phyloP scores from a whole-genome alignment of 2,888 invertebrate species.

The Mesoligia furuncula region DNA sequence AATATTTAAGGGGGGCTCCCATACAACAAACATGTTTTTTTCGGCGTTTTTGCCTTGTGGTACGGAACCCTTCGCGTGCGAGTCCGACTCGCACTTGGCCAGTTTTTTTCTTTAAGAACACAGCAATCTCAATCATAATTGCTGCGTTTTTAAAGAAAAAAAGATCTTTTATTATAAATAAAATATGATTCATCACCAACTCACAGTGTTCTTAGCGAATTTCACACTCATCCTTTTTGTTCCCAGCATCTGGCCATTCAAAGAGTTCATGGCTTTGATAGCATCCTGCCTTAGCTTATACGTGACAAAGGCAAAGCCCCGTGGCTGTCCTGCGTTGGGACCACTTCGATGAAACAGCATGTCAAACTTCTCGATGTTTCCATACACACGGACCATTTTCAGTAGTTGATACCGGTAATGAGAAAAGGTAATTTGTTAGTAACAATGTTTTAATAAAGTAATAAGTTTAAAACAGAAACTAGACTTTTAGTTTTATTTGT shows the following conservation, averaged over 20 bases:
- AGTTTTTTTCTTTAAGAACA: not conserved
- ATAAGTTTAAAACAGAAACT: not conserved
- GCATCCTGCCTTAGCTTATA: conserved; percentile 93
- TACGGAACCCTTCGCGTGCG: too few relatives aligned
- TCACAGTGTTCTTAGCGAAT: conserved; percentile 93
- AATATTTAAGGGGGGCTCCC: too few relatives aligned
- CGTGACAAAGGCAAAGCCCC: conserved; percentile 98
- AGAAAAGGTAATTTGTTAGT: conserved; percentile 83
- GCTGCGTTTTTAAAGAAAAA: too few relatives aligned
- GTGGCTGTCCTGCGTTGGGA: conserved; percentile 96
- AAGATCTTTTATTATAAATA: not conserved
- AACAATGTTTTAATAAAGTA: conserved; percentile 34
- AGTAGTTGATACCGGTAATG: conserved; percentile 97
- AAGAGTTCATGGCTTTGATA: conserved; percentile 92
- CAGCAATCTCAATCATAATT: too few relatives aligned
- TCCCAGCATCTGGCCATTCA: conserved; percentile 94
- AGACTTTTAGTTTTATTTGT: not conserved
- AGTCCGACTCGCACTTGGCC: too few relatives aligned
- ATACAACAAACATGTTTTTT: too few relatives aligned
- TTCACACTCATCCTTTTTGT: conserved; percentile 94
- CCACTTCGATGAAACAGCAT: conserved; percentile 98
- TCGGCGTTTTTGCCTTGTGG: too few relatives aligned
- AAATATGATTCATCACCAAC: conserved; percentile 44
- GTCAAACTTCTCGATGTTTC: conserved; percentile 98
- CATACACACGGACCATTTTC: conserved; percentile 98